Evolutionary conservation across 2,113 vertebrate species (phyloP).

Genomic region (Rhynchomys soricoides): DNA sequence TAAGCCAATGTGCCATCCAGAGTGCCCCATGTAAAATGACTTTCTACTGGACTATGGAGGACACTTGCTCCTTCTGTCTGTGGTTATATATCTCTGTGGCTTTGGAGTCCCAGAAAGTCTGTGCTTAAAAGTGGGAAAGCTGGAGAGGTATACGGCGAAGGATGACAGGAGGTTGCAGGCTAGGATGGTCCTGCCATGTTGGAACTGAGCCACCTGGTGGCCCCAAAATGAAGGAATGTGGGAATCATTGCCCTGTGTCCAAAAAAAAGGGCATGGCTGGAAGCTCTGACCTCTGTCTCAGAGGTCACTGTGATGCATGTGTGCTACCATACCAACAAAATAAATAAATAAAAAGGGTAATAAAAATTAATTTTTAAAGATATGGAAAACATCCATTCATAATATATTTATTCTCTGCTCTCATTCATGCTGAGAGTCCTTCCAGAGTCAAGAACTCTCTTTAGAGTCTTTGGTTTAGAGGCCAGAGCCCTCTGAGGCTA

Average conservation of each 20-base stretch:
- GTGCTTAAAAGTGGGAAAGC: no score
- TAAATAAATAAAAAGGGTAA: background rate
- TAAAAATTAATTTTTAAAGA: background rate
- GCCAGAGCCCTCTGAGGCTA: background rate
- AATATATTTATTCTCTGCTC: background rate
- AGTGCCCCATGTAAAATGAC: fast-evolving
- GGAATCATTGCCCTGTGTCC: background rate
- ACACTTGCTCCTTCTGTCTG: fast-evolving
- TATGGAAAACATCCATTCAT: background rate
- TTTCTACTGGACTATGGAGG: fast-evolving
- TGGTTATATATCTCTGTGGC: background rate
- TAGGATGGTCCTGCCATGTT: fast-evolving
- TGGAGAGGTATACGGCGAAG: fast-evolving
- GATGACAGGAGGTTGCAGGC: background rate
- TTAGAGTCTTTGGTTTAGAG: background rate
- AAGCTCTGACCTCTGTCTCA: background rate
- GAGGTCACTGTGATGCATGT: background rate
- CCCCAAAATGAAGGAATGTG: fast-evolving
- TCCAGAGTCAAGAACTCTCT: background rate
- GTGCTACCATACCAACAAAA: background rate
- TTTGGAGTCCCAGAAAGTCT: fast-evolving
- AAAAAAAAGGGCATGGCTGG: background rate
- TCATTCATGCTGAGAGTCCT: background rate
- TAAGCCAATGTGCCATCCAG: fast-evolving
- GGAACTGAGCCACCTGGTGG: background rate